Conservation (phyloP, 2,888 invertebrate species). For the Mechanitis mazaeus region DNA sequence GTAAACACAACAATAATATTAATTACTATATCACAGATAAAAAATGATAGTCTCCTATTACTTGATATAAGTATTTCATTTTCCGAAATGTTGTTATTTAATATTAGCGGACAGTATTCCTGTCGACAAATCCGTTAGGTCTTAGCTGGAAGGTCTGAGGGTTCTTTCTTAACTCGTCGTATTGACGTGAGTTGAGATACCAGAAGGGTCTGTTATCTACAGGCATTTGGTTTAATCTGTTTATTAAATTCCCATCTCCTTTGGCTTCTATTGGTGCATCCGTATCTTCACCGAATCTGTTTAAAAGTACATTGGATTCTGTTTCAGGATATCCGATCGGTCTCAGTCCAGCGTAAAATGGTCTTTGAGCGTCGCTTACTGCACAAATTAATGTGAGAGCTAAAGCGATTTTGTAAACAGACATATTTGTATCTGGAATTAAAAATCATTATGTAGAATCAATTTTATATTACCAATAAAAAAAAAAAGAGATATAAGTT, state of each 20-base stretch:
- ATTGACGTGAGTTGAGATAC: conserved; percentile 79
- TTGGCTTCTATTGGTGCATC: conserved; percentile 75
- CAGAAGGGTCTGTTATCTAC: conserved; percentile 60
- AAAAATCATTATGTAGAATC: not conserved
- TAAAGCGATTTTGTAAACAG: conserved; percentile 20
- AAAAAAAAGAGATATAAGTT: no score
- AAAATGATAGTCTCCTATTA: no score
- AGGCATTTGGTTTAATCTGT: conserved; percentile 5
- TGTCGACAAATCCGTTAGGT: conserved; percentile 39
- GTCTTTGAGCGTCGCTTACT: conserved; percentile 70
- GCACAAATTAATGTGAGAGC: conserved; percentile 18
- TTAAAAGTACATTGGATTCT: conserved; percentile 48
- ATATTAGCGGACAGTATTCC: not conserved
- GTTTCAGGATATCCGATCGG: conserved; percentile 78
- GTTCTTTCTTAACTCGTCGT: conserved; percentile 70
- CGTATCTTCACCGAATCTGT: conserved; percentile 65
- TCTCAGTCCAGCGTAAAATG: conserved; percentile 78
- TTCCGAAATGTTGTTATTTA: no score
- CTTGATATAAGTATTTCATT: no score
- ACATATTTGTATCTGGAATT: conserved; percentile 27
- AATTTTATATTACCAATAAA: no score
- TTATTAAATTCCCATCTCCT: conserved; percentile 6
- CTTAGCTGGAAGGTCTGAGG: conserved; percentile 50
- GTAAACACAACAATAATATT: no score
- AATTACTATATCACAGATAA: no score